phyloP scores from a whole-genome alignment of 2,888 invertebrate species.

The Caenorhabditis sp. region DNA sequence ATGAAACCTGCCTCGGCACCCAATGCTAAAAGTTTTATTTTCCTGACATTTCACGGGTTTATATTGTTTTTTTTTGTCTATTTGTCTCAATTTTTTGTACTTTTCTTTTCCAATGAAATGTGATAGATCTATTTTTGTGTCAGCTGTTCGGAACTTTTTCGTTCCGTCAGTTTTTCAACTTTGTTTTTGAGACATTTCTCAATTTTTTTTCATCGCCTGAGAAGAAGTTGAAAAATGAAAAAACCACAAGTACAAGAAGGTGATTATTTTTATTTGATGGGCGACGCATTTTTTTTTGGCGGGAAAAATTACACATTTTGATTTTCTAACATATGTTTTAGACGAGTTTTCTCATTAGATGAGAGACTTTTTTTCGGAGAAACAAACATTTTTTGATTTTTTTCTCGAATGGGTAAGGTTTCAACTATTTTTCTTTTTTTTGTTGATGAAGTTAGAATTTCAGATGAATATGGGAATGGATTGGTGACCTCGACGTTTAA shows the following conservation, averaged over 20 bases:
- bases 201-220: conserved; percentile 26
- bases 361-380: conserved; percentile 2
- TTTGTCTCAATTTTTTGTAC: neutral
- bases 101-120: neutral
- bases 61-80: neutral
- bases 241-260: neutral
- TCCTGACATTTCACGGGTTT: neutral
- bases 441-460: neutral
- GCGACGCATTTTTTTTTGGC: neutral
- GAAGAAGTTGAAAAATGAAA: too few species aligned
- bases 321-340: neutral
- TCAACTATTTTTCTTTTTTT: conserved; percentile 19
- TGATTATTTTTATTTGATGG: neutral
- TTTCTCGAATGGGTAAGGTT: neutral
- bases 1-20: conserved; percentile 27
- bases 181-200: conserved; percentile 2
- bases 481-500: conserved; percentile 42
- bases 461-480: conserved; percentile 24
- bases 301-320: neutral
- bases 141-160: conserved; percentile 6
- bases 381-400: conserved; percentile 12
- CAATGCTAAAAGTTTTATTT: neutral
- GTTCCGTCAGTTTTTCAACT: neutral
- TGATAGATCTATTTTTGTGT: neutral
- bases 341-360: neutral